These are phyloP conservation scores for Eristalis pertinax DNA, from an alignment of 2,888 invertebrate species.

Conservation along the genomic window DNA sequence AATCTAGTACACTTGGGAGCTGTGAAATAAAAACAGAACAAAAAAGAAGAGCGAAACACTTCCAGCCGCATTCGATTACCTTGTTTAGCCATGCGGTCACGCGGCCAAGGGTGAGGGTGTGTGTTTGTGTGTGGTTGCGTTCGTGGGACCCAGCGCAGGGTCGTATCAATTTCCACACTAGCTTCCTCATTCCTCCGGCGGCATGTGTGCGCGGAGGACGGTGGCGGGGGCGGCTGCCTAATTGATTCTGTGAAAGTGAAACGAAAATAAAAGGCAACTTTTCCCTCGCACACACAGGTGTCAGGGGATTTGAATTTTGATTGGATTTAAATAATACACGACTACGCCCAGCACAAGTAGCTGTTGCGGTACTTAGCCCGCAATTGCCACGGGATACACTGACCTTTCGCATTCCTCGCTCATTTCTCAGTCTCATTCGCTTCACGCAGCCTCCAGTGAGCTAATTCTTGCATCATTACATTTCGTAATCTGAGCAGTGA, in stretches of 20 bases:
- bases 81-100: constrained; percentile 52
- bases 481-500: not conserved
- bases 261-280: constrained; percentile 6
- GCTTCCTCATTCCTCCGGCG: constrained; percentile 18
- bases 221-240: not conserved
- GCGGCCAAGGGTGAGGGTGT: not conserved
- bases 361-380: not conserved
- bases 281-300: constrained; percentile 13
- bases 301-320: constrained; percentile 26
- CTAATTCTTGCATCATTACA: not conserved
- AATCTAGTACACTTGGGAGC: too few species aligned
- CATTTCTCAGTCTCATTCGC: not conserved
- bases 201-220: not conserved
- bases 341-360: not conserved
- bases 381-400: constrained; percentile 19
- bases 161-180: constrained; percentile 56
- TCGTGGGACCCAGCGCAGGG: constrained; percentile 34
- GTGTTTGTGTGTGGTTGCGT: not conserved
- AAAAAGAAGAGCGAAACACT: not conserved
- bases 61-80: constrained; percentile 38
- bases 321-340: not conserved
- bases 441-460: not conserved
- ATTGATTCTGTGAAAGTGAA: constrained; percentile 67
- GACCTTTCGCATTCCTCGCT: constrained; percentile 6
- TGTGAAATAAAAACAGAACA: not conserved